Evolutionary conservation across 2,797 vertebrate genomes (phyloP), one percentile per base, ranked within the genome.

Genomic region (Hippoglossus hippoglossus): DNA sequence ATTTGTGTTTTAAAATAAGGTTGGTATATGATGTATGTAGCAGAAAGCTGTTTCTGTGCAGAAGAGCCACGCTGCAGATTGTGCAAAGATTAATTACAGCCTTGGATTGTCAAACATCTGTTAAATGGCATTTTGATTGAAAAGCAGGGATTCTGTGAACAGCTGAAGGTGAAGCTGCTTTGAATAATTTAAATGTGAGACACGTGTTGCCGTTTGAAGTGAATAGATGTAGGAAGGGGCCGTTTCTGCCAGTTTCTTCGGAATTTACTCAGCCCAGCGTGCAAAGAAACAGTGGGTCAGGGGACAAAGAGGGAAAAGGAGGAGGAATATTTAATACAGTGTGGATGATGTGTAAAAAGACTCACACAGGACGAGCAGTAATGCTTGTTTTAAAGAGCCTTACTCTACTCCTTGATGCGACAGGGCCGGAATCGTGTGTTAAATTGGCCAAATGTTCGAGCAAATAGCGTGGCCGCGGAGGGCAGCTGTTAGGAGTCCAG

Each of bases 401-500:
- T 63, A 68, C 60, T 68, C 47, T 66, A 65, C 69, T 73, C 25
- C 66, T 71, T 26, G 24, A 75, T 80, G 79, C 12, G 52, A 73
- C 72, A 34, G 46, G 52, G 61, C 63, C 13, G 57, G 80, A 72
- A 71, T 64, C 71, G 50, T 25, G 59, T 44, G 68, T 57, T 80
- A 84, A 88, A 90, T 77, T 78, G 85, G 63, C 71, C 75, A 80
- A 81, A 83, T 91, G 81, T 79, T 49, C 0, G 44, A 81, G 82
- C 76, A 87, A 80, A 85, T 80, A 67, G 66, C 12, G 7, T 34
- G 63, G 73, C 73, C 71, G 62, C 67, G 52, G 56, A 85, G 77
- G 86, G 80, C 79, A 87, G 78, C 83, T 59, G 82, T 89, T 81
- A 84, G 59, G 71, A 78, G 81, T 88, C 87, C 77, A 62, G 49